phyloP scores from a whole-genome alignment of 2,888 invertebrate species.

The Minunthozetes semirufus region DNA sequence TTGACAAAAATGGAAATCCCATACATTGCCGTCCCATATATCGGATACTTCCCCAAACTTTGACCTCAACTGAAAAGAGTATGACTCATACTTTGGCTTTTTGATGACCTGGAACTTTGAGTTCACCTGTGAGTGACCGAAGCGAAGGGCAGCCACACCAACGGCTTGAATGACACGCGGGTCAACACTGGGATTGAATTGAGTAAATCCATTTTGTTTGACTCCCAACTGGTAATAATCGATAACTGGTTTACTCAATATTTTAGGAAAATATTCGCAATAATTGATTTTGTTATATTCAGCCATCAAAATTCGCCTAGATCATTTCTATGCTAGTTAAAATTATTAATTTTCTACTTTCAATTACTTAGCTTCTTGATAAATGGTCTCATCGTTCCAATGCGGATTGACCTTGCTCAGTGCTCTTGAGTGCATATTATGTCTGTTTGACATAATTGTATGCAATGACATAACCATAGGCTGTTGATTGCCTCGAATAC shows the following conservation, averaged over 20 bases:
- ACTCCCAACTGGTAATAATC: slow-evolving; percentile 29
- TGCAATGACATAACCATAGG: slow-evolving; percentile 28
- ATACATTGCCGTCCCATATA: slow-evolving; percentile 32
- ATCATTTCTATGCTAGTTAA: not conserved
- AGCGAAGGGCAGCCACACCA: slow-evolving; percentile 37
- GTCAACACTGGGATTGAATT: slow-evolving; percentile 40
- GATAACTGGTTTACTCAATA: slow-evolving; percentile 38
- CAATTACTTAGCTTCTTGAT: slow-evolving; percentile 59
- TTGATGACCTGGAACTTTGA: not conserved
- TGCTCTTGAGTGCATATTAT: slow-evolving; percentile 64
- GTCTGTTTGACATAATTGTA: slow-evolving; percentile 53
- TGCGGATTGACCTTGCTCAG: slow-evolving; percentile 61
- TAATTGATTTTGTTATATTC: not conserved
- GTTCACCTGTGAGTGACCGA: slow-evolving; percentile 27
- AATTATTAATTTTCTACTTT: not conserved
- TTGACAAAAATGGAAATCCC: not conserved
- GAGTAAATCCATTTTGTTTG: slow-evolving; percentile 36
- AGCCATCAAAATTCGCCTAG: too few relatives aligned
- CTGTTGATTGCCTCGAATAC: slow-evolving; percentile 34
- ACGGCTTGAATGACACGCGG: slow-evolving; percentile 39
- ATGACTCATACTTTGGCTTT: not conserved
- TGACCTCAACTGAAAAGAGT: slow-evolving; percentile 24
- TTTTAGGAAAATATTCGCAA: slow-evolving; percentile 38
- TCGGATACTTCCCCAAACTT: slow-evolving; percentile 34
- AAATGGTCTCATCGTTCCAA: slow-evolving; percentile 72